Evolutionary conservation across 2,113 vertebrate species (phyloP).

Genomic region (Azemiops feae): DNA sequence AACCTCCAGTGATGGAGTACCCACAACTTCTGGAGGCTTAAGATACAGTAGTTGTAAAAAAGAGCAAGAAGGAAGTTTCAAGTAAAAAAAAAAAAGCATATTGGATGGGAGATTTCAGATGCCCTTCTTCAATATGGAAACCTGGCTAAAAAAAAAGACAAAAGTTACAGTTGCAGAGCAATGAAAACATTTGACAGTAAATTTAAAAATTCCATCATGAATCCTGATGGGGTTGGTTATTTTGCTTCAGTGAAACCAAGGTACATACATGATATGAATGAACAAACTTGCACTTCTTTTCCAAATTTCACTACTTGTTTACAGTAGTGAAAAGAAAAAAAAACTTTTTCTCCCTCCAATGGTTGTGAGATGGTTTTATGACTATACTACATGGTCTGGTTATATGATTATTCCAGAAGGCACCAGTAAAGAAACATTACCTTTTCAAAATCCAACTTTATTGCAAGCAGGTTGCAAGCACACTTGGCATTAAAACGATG

Average conservation of each 20-base stretch:
- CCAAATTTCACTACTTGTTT: background rate
- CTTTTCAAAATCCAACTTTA: background rate
- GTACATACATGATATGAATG: background rate
- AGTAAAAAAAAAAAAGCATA: background rate
- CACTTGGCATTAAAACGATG: background rate
- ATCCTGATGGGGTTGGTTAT: background rate
- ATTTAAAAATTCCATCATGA: background rate
- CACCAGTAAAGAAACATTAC: background rate
- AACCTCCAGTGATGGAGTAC: no score
- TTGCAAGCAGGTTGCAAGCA: background rate
- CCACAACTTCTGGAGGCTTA: background rate
- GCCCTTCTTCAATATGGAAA: background rate
- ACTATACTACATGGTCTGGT: background rate
- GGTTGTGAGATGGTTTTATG: background rate
- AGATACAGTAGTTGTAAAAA: background rate
- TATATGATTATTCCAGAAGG: background rate
- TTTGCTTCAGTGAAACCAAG: background rate
- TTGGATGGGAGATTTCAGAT: background rate
- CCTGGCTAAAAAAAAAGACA: background rate
- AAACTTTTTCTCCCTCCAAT: background rate
- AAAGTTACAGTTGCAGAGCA: background rate
- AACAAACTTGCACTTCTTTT: background rate
- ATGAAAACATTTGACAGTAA: background rate
- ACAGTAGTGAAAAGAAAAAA: background rate
- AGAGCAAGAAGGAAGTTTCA: background rate